Evolutionary conservation across 2,888 invertebrate species (phyloP).

Genomic region (Cephus nigrinus): DNA sequence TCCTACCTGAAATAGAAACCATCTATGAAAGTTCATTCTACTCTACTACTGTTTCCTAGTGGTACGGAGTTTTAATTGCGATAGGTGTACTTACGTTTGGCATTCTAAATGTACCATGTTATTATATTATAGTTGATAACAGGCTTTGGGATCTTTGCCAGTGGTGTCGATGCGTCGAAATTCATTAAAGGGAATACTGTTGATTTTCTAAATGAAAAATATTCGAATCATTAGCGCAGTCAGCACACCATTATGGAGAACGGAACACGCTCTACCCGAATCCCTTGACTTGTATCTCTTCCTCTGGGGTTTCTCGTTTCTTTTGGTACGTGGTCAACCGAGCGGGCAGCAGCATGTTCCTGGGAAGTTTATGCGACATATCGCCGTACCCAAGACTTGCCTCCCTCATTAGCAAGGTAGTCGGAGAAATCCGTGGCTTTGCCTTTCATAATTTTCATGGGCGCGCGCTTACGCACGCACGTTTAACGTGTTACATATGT

Average conservation of each 20-base stretch:
- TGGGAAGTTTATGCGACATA: slow-evolving; percentile 30
- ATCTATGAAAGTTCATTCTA: neutral
- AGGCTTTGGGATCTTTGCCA: neutral
- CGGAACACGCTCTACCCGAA: neutral
- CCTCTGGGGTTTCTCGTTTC: neutral
- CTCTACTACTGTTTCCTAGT: neutral
- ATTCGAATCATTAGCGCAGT: neutral
- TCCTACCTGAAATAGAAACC: neutral
- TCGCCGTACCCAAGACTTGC: slow-evolving; percentile 16
- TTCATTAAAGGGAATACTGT: neutral
- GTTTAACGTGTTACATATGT: neutral
- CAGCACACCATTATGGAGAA: neutral
- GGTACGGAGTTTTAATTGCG: neutral
- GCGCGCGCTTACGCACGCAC: slow-evolving; percentile 29
- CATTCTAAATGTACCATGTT: neutral
- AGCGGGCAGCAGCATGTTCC: slow-evolving; percentile 18
- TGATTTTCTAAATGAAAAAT: neutral
- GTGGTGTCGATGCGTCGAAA: neutral
- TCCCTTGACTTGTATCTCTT: slow-evolving; percentile 1
- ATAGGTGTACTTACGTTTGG: neutral
- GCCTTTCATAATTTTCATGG: slow-evolving; percentile 40
- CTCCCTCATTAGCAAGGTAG: slow-evolving; percentile 47
- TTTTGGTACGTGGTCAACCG: neutral
- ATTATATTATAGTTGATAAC: neutral
- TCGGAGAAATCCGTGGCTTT: slow-evolving; percentile 28